A percentile compares a stretch with the other conserved stretches of the same genome.
These are phyloP conservation scores for Zelleria hepariella DNA, from an alignment of 2,888 invertebrate genomes.

Conservation along the genomic window DNA sequence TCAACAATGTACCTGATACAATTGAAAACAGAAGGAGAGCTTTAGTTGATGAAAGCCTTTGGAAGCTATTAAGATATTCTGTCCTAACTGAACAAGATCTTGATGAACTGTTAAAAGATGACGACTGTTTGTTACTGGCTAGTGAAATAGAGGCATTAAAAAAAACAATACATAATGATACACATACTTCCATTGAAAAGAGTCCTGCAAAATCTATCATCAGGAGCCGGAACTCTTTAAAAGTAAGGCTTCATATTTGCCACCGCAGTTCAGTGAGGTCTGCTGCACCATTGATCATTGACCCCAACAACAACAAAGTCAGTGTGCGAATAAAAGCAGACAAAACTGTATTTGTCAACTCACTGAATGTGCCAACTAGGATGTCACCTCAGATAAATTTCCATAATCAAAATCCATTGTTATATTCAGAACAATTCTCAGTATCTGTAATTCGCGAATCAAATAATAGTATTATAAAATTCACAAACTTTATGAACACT, in stretches of 20 bases:
- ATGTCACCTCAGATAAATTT: conserved; percentile 51
- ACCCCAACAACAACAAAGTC: conserved; percentile 39
- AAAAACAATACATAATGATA: conserved; percentile 16
- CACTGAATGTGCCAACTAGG: conserved; percentile 55
- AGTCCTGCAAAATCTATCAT: conserved; percentile 8
- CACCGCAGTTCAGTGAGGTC: conserved; percentile 50
- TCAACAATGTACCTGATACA: conserved; percentile 41
- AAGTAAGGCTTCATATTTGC: conserved; percentile 51
- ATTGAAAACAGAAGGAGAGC: conserved; percentile 55
- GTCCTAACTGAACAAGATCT: conserved; percentile 47
- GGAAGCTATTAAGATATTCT: conserved; percentile 57
- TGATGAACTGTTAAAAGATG: conserved; percentile 37
- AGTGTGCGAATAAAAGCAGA: conserved; percentile 48
- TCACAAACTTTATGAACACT: conserved; percentile 44
- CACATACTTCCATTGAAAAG: conserved; percentile 18
- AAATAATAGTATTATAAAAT: conserved; percentile 43
- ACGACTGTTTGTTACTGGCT: conserved; percentile 43
- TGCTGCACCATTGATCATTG: conserved; percentile 50
- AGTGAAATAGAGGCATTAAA: conserved; percentile 34
- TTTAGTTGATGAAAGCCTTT: conserved; percentile 50
- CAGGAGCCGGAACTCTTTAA: conserved; percentile 10
- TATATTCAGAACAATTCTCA: conserved; percentile 54
- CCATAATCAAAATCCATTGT: conserved; percentile 35
- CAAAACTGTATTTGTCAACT: conserved; percentile 59
- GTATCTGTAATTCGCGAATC: conserved; percentile 44